phyloP scores from a whole-genome alignment of 2,888 invertebrate species.

The Chesias legatella region DNA sequence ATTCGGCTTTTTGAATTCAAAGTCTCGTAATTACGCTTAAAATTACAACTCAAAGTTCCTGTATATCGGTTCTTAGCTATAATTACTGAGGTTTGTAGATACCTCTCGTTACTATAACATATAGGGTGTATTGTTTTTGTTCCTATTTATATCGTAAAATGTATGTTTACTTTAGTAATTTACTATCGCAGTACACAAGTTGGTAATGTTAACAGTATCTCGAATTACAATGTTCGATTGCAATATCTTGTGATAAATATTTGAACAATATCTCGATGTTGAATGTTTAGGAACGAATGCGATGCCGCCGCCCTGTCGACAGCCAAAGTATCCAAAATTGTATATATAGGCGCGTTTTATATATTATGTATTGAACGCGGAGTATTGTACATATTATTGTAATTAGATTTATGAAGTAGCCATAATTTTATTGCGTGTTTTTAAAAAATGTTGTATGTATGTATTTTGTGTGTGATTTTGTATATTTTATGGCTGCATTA shows the following conservation, averaged over 20 bases:
- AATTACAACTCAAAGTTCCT: constrained; percentile 36
- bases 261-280: not conserved
- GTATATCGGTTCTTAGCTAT: constrained; percentile 24
- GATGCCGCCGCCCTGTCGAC: constrained; percentile 60
- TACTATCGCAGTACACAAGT: no score
- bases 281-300: constrained; percentile 30
- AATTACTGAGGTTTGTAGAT: constrained; percentile 17
- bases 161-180: no score
- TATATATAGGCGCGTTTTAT: constrained; percentile 55
- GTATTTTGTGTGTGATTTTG: constrained; percentile 3
- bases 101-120: constrained; percentile 23
- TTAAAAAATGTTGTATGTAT: constrained; percentile 1
- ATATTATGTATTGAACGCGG: constrained; percentile 13
- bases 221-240: constrained; percentile 10
- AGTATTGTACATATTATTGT: constrained; percentile 28
- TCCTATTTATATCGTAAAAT: constrained; percentile 13
- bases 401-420: constrained; percentile 22
- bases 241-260: constrained; percentile 11
- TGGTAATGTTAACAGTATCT: constrained; percentile 2
- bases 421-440: constrained; percentile 18
- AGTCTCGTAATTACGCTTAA: constrained; percentile 30
- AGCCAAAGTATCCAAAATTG: constrained; percentile 78
- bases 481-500: no score
- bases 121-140: constrained; percentile 32
- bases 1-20: constrained; percentile 16